Percentiles rank a stretch among this genome's conserved stretches.
These are phyloP conservation scores for Lamellibrachia columna DNA, from an alignment of 2,888 invertebrate genomes.

Conservation along the genomic window DNA sequence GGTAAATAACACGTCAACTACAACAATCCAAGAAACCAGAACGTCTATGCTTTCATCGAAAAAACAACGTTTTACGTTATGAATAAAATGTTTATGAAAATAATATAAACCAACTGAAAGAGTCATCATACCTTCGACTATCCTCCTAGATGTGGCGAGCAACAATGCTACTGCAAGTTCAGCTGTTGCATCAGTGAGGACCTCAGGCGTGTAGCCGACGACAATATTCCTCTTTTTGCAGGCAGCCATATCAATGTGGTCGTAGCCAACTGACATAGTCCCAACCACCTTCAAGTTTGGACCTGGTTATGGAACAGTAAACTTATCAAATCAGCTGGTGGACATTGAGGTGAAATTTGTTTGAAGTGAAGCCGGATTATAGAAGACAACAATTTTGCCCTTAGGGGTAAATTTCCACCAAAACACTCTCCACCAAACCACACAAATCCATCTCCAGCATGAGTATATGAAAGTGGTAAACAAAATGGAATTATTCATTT, in stretches of 20 bases:
- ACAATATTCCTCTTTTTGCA: slow-evolving; percentile 77
- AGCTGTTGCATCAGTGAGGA: slow-evolving; percentile 81
- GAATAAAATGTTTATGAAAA: not conserved
- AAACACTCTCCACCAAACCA: too few relatives aligned
- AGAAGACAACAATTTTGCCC: too few relatives aligned
- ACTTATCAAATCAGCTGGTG: not conserved
- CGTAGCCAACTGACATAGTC: slow-evolving; percentile 91
- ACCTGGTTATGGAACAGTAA: slow-evolving; percentile 65
- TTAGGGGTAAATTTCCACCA: too few relatives aligned
- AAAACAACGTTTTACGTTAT: not conserved
- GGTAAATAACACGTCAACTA: too few relatives aligned
- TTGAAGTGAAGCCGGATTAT: too few relatives aligned
- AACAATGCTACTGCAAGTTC: slow-evolving; percentile 87
- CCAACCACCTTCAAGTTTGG: slow-evolving; percentile 81
- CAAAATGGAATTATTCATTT: too few relatives aligned
- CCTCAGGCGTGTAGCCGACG: slow-evolving; percentile 89
- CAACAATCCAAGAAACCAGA: too few relatives aligned
- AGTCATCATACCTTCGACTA: slow-evolving; percentile 76
- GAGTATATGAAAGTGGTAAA: too few relatives aligned
- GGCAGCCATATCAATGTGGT: slow-evolving; percentile 84
- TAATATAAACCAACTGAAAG: not conserved
- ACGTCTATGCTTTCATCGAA: too few relatives aligned
- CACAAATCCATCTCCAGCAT: too few relatives aligned
- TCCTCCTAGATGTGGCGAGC: slow-evolving; percentile 82
- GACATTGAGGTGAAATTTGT: too few relatives aligned